phyloP scores from a whole-genome alignment of 2,888 invertebrate species.

The Slavum lentiscoides region DNA sequence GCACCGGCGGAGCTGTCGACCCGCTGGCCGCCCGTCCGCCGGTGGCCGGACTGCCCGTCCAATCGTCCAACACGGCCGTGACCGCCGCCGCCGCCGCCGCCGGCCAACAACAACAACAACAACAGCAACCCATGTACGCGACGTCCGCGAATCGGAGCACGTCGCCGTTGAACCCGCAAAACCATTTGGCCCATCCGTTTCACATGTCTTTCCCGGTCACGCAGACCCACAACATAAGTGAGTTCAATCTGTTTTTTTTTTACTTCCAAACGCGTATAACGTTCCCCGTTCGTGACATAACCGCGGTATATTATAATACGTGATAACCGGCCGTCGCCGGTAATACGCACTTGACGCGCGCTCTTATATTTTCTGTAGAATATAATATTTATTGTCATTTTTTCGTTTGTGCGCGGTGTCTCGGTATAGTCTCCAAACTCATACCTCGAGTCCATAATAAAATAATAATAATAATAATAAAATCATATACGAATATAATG shows the following conservation, averaged over 20 bases:
- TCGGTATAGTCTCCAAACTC: slow-evolving; percentile 10
- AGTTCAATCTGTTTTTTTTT: slow-evolving; percentile 55
- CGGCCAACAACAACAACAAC: not conserved
- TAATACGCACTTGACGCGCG: too few relatives aligned
- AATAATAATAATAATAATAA: too few relatives aligned
- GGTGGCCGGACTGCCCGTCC: slow-evolving; percentile 57
- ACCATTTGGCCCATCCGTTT: slow-evolving; percentile 60
- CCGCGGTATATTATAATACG: too few relatives aligned
- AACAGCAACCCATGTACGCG: slow-evolving; percentile 50
- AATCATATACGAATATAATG: not conserved
- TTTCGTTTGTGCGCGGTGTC: slow-evolving; percentile 42
- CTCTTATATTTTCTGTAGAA: not conserved
- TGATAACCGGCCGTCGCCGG: too few relatives aligned
- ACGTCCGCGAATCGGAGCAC: slow-evolving; percentile 49
- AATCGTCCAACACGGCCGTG: slow-evolving; percentile 34
- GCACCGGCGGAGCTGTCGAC: slow-evolving; percentile 60
- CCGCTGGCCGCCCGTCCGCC: slow-evolving; percentile 55
- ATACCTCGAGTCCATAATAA: slow-evolving; percentile 3
- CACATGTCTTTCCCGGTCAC: slow-evolving; percentile 61
- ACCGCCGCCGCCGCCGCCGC: slow-evolving; percentile 10
- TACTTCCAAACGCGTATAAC: too few relatives aligned
- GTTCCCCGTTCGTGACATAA: too few relatives aligned
- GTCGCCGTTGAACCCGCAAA: slow-evolving; percentile 58
- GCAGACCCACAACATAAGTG: slow-evolving; percentile 63
- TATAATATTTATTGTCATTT: not conserved